A percentile compares a stretch with the other conserved stretches of the same genome.
Conservation (phyloP, 2,113 vertebrate genomes). For the Oncorhynchus keta region DNA sequence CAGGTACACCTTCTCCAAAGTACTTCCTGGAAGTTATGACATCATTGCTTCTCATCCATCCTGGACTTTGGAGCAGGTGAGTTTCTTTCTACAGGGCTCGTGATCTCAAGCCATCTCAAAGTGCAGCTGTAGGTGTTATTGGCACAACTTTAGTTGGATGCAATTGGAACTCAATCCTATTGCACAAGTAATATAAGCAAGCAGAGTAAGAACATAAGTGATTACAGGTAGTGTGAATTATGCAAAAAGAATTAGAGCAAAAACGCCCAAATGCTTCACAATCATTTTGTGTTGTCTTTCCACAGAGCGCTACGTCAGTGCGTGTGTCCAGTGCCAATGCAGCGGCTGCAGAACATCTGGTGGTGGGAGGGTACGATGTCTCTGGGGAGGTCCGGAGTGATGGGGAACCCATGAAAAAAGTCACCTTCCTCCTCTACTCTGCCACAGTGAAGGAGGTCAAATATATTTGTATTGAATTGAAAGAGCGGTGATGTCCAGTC, state of each 20-base stretch:
- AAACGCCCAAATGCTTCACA: too few relatives aligned
- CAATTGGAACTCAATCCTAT: slow-evolving; percentile 3
- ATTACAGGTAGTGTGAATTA: too few relatives aligned
- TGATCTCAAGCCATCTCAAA: background rate
- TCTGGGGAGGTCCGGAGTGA: slow-evolving; percentile 94
- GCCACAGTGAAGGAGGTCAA: slow-evolving; percentile 82
- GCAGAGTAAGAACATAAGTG: too few relatives aligned
- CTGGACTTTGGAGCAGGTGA: slow-evolving; percentile 90
- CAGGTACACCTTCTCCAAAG: slow-evolving; percentile 93
- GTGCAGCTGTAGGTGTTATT: background rate
- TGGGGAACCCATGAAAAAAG: slow-evolving; percentile 96
- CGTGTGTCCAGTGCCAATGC: slow-evolving; percentile 87
- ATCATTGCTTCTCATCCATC: slow-evolving; percentile 90
- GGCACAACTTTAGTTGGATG: background rate
- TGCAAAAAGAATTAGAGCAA: too few relatives aligned
- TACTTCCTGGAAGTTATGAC: slow-evolving; percentile 92
- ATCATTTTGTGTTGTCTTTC: background rate
- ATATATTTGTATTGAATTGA: too few relatives aligned
- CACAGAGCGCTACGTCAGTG: slow-evolving; percentile 82
- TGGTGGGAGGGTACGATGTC: slow-evolving; percentile 93
- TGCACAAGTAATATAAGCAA: background rate
- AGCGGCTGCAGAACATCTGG: slow-evolving; percentile 77
- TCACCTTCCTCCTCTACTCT: slow-evolving; percentile 95
- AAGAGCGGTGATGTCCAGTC: too few relatives aligned
- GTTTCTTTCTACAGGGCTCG: slow-evolving; percentile 17